Conservation (phyloP, 2,888 invertebrate species). For the Dicyrtomina minuta region DNA sequence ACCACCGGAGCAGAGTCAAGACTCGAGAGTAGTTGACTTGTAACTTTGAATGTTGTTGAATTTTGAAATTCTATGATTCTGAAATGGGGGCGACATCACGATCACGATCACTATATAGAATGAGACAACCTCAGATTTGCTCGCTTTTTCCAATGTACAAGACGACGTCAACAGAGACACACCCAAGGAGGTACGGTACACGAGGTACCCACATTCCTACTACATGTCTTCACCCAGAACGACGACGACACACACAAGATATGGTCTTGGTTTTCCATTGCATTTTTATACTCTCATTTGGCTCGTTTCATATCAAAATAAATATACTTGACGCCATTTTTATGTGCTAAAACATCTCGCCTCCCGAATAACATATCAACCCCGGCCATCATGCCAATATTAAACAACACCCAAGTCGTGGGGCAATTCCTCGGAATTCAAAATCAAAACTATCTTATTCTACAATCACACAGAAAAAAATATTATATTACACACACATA, state of each 20-base stretch:
- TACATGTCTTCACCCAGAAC: too few relatives aligned
- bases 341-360: slow-evolving; percentile 13
- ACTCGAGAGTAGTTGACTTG: background rate
- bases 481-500: too few relatives aligned
- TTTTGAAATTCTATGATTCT: too few relatives aligned
- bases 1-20: background rate
- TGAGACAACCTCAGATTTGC: too few relatives aligned
- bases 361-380: slow-evolving; percentile 24
- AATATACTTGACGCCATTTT: slow-evolving; percentile 53
- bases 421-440: too few relatives aligned
- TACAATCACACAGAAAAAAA: too few relatives aligned
- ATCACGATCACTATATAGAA: background rate
- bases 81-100: slow-evolving; percentile 2
- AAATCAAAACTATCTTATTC: too few relatives aligned
- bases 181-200: too few relatives aligned
- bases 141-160: too few relatives aligned
- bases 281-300: slow-evolving; percentile 54
- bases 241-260: slow-evolving; percentile 34
- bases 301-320: slow-evolving; percentile 52
- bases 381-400: slow-evolving; percentile 32
- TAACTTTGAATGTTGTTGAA: too few relatives aligned
- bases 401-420: slow-evolving; percentile 3
- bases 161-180: too few relatives aligned
- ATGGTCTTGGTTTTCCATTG: slow-evolving; percentile 49
- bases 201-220: too few relatives aligned